These are phyloP conservation scores for Caranx ignobilis DNA, from an alignment of 2,113 vertebrate species.

Conservation along the genomic window DNA sequence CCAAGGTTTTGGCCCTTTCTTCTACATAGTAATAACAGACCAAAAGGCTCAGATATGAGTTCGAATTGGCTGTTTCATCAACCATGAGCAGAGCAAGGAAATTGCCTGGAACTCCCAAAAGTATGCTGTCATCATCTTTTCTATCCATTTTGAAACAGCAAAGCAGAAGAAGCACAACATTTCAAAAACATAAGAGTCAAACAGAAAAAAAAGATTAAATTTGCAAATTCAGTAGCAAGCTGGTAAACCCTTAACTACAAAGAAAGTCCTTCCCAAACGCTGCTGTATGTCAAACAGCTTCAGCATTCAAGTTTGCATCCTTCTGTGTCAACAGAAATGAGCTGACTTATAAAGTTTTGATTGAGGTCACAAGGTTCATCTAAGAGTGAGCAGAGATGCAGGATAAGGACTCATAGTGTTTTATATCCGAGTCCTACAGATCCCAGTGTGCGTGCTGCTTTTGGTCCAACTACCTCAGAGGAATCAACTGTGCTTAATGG, in stretches of 20 bases:
- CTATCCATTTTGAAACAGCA: not conserved
- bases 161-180: not conserved
- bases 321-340: slow-evolving; percentile 35
- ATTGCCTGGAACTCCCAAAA: not conserved
- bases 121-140: not conserved
- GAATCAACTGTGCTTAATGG: slow-evolving; percentile 81
- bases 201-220: not conserved
- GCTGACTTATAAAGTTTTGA: slow-evolving; percentile 65
- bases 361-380: slow-evolving; percentile 65
- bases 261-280: not conserved
- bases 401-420: slow-evolving; percentile 52
- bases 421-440: slow-evolving; percentile 53
- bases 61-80: not conserved
- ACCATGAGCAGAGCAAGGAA: not conserved
- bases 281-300: not conserved
- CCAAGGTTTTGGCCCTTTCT: not conserved
- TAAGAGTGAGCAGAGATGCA: slow-evolving; percentile 57
- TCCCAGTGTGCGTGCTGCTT: slow-evolving; percentile 77
- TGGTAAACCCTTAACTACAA: slow-evolving; percentile 1
- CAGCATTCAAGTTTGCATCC: not conserved
- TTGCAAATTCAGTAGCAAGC: not conserved
- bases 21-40: not conserved
- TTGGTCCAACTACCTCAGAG: slow-evolving; percentile 78
- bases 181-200: not conserved
- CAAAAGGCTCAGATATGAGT: not conserved